Conservation (phyloP, 2,888 invertebrate genomes). For the Hermaeophaga mercurialis region DNA sequence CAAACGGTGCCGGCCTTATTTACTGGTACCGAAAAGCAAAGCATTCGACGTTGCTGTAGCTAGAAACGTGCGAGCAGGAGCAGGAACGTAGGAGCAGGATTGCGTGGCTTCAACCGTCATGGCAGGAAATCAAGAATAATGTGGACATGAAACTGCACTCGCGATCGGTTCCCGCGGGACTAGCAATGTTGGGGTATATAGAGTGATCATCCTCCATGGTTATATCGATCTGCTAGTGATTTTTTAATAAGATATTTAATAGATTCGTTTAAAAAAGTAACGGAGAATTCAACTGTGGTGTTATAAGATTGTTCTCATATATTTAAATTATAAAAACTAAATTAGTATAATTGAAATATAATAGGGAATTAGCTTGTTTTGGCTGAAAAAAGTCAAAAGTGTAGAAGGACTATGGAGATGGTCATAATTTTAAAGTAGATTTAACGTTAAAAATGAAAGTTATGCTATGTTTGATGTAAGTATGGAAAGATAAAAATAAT, state of each 20-base stretch:
- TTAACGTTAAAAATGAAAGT: no score
- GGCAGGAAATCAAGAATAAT: slow-evolving; percentile 69
- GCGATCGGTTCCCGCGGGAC: slow-evolving; percentile 57
- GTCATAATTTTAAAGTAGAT: no score
- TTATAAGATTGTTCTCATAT: no score
- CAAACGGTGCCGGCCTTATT: neutral
- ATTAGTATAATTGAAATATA: no score
- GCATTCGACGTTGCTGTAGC: neutral
- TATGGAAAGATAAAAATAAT: no score
- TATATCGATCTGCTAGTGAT: slow-evolving; percentile 20
- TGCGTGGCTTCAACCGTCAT: slow-evolving; percentile 52
- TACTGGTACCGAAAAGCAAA: neutral
- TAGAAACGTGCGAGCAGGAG: slow-evolving; percentile 1
- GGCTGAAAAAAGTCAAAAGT: no score
- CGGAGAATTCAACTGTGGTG: no score
- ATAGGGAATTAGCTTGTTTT: no score
- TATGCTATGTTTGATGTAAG: no score
- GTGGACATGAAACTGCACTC: slow-evolving; percentile 69
- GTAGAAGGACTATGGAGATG: no score
- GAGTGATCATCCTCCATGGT: slow-evolving; percentile 33
- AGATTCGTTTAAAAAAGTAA: no score
- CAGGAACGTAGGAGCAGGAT: slow-evolving; percentile 28
- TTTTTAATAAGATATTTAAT: slow-evolving; percentile 1
- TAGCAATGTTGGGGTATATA: slow-evolving; percentile 52
- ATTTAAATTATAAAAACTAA: no score